phyloP scores from a whole-genome alignment of 2,797 vertebrate genomes.

The Macrochelys suwanniensis region DNA sequence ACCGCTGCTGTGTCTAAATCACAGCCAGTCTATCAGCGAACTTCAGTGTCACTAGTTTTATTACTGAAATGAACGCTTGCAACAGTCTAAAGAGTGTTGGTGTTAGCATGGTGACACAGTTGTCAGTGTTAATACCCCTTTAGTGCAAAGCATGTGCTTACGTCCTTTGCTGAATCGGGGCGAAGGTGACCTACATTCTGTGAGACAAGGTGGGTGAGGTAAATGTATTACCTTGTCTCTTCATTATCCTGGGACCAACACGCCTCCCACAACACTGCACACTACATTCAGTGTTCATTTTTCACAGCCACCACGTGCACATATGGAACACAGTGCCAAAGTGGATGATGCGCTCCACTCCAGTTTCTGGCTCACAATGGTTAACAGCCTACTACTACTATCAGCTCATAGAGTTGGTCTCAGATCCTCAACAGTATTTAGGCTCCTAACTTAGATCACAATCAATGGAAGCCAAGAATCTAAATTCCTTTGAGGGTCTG shows the following conservation, averaged over 20 bases:
- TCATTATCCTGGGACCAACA: too few species aligned
- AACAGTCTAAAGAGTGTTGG: background rate
- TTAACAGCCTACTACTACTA: too few species aligned
- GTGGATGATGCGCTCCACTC: too few species aligned
- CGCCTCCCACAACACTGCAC: too few species aligned
- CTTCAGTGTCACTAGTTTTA: background rate
- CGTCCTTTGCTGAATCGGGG: background rate
- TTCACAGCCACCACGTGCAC: too few species aligned
- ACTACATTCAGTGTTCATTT: too few species aligned
- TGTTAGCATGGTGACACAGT: background rate
- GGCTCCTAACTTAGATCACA: background rate
- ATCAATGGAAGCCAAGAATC: too few species aligned
- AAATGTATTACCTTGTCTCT: too few species aligned
- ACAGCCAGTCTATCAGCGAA: background rate
- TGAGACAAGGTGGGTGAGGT: too few species aligned
- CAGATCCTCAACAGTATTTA: background rate
- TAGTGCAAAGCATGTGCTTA: background rate
- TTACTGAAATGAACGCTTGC: background rate
- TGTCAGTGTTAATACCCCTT: background rate
- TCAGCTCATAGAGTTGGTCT: too few species aligned
- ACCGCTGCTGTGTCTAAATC: conserved; percentile 10
- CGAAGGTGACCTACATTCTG: rapidly evolving
- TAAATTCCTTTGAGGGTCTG: too few species aligned
- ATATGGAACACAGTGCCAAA: rapidly evolving
- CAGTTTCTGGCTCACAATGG: background rate